Evolutionary conservation across 2,888 invertebrate genomes (phyloP).

Genomic region (Drosophila anceps): DNA sequence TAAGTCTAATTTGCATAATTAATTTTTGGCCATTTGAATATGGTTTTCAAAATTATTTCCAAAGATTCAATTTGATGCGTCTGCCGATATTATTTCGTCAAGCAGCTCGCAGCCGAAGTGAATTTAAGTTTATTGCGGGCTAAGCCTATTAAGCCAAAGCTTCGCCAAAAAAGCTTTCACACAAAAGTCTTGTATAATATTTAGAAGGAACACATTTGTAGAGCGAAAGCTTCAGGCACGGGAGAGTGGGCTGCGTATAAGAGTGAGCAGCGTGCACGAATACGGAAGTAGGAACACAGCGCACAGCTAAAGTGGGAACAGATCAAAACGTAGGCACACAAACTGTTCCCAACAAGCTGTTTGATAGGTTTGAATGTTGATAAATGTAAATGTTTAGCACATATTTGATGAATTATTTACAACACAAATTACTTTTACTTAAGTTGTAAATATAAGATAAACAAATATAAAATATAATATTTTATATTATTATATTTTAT

Average conservation of each 20-base stretch:
- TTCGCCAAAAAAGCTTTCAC: constrained; percentile 41
- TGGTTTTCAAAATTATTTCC: constrained; percentile 1
- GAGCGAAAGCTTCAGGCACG: constrained; percentile 44
- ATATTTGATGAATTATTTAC: background rate
- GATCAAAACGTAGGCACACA: background rate
- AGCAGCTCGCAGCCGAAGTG: constrained; percentile 4
- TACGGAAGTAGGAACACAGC: background rate
- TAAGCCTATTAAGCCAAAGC: constrained; percentile 29
- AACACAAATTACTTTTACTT: background rate
- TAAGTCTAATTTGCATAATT: constrained; percentile 3
- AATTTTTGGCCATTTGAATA: background rate
- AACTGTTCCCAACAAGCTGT: constrained; percentile 8
- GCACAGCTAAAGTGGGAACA: constrained; percentile 48
- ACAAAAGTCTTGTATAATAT: constrained; percentile 42
- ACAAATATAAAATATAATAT: too few relatives aligned
- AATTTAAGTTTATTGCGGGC: constrained; percentile 7
- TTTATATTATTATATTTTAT: too few relatives aligned
- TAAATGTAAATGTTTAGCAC: background rate
- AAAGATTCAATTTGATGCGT: background rate
- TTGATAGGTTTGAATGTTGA: background rate
- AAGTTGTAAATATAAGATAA: background rate
- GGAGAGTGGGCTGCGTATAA: constrained; percentile 30
- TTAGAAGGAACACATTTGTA: constrained; percentile 20
- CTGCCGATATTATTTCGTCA: background rate
- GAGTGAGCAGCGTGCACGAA: constrained; percentile 15